Evolutionary conservation across 2,113 vertebrate species (phyloP).

Genomic region (Urocitellus parryii): DNA sequence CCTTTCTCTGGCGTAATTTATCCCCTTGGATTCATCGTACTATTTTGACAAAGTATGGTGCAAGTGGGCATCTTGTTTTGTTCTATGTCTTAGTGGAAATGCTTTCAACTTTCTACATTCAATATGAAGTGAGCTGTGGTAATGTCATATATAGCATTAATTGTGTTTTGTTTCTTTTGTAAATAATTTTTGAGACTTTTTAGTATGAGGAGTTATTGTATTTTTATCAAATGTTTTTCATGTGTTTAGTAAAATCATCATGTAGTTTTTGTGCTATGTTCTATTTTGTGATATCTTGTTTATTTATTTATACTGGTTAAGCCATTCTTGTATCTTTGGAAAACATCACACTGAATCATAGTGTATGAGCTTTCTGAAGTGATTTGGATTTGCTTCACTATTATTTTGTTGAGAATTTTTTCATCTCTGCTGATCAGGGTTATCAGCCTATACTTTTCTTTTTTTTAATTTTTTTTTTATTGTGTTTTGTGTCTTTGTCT

Average conservation of each 20-base stretch:
- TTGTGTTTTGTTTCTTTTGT: not conserved
- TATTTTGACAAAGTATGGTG: not conserved
- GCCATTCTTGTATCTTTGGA: not conserved
- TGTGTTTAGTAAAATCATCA: not conserved
- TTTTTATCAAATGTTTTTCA: not conserved
- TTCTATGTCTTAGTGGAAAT: not conserved
- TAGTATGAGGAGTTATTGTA: not conserved
- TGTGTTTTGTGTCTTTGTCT: no score
- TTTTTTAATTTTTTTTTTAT: no score
- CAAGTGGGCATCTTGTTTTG: not conserved
- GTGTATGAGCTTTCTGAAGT: not conserved
- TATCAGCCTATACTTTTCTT: no score
- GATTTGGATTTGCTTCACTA: not conserved
- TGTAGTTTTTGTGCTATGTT: not conserved
- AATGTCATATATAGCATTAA: not conserved
- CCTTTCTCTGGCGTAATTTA: not conserved
- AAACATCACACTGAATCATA: not conserved
- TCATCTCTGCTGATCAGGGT: no score
- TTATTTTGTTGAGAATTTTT: not conserved
- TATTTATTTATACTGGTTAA: not conserved
- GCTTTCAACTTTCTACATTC: not conserved
- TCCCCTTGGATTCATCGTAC: not conserved
- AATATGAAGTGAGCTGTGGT: not conserved
- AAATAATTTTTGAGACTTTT: not conserved
- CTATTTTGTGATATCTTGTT: not conserved